phyloP scores from a whole-genome alignment of 2,113 vertebrate species.

The Cinclus mexicanus region DNA sequence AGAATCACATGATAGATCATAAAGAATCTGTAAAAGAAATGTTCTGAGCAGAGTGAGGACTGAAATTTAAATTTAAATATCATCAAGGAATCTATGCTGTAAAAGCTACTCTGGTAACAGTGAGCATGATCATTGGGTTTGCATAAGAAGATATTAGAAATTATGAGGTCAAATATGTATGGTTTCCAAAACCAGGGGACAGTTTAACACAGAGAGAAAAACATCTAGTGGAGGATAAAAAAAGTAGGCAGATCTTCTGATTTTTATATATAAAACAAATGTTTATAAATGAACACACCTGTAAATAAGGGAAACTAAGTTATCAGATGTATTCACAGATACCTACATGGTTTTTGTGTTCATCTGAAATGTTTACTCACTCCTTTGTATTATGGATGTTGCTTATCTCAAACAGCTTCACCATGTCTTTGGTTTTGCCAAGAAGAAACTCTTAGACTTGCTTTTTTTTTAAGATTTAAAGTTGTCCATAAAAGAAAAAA shows the following conservation, averaged over 20 bases:
- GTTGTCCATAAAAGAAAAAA: conserved; percentile 1
- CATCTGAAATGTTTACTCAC: neutral
- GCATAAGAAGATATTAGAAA: neutral
- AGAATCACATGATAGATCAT: neutral
- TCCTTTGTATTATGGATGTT: neutral
- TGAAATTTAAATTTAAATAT: neutral
- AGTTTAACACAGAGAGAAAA: neutral
- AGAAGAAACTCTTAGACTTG: conserved; percentile 45
- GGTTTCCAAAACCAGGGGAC: neutral
- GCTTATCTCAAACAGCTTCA: conserved; percentile 17
- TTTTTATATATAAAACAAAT: neutral
- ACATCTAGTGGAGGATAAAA: neutral
- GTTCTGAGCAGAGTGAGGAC: neutral
- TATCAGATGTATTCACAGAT: neutral
- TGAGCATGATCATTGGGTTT: neutral
- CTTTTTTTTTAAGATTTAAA: conserved; percentile 49
- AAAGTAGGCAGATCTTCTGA: neutral
- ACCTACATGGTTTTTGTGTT: neutral
- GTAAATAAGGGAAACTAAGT: neutral
- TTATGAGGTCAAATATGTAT: neutral
- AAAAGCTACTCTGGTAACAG: neutral
- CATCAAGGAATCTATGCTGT: neutral
- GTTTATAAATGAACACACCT: neutral
- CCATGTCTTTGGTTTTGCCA: conserved; percentile 3
- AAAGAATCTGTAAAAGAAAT: neutral